These are phyloP conservation scores for Ciconia stormi DNA, from an alignment of 2,113 vertebrate genomes.

Conservation along the genomic window DNA sequence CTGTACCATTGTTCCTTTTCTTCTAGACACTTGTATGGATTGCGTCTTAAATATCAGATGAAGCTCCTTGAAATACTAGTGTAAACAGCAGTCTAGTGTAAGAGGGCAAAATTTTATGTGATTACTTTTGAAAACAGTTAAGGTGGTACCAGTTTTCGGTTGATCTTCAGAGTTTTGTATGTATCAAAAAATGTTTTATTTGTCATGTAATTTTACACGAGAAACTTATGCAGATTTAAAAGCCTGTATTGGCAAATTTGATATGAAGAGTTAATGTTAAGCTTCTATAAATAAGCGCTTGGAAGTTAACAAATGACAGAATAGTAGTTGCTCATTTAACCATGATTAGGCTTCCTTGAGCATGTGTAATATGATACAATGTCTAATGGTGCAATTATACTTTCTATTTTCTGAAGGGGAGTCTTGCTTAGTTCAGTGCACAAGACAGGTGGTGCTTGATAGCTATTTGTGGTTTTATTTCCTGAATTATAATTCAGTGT, in stretches of 20 bases:
- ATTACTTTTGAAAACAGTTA: not conserved
- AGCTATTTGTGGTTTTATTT: not conserved
- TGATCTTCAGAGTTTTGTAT: not conserved
- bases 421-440: not conserved
- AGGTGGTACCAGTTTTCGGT: not conserved
- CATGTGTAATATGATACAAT: not conserved
- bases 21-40: not conserved
- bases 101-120: not conserved
- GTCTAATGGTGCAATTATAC: not conserved
- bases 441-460: not conserved
- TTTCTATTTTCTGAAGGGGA: not conserved
- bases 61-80: not conserved
- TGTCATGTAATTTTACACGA: not conserved
- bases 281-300: not conserved
- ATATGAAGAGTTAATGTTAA: not conserved
- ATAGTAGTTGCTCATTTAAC: not conserved
- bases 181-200: not conserved
- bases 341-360: not conserved
- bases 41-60: not conserved
- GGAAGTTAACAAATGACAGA: conserved; percentile 27
- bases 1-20: not conserved
- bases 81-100: not conserved
- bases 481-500: not conserved
- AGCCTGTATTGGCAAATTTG: not conserved
- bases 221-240: not conserved